These are phyloP conservation scores for Sterrhoptilus dennistouni DNA, from an alignment of 2,113 vertebrate genomes.

Conservation along the genomic window DNA sequence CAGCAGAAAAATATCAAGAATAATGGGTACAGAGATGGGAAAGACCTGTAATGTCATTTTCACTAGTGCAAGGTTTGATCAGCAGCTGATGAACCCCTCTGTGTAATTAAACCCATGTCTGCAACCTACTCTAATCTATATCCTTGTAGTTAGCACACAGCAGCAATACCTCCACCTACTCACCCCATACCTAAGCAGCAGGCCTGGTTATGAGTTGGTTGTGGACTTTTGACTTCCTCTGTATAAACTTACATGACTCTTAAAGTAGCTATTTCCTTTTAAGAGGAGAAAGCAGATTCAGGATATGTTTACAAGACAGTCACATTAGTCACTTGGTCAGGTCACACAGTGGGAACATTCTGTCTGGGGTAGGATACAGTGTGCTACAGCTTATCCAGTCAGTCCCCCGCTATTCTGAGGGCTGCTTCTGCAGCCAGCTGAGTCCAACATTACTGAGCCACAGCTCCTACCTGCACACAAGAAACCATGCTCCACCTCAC, in stretches of 20 bases:
- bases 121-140: background rate
- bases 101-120: background rate
- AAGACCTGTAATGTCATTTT: background rate
- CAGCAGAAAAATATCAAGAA: background rate
- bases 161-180: background rate
- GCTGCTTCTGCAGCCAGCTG: background rate
- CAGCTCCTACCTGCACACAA: rapidly evolving
- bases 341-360: background rate
- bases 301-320: background rate
- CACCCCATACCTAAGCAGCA: background rate
- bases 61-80: background rate
- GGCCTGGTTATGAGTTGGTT: background rate
- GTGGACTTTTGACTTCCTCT: background rate
- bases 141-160: background rate
- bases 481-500: background rate
- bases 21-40: background rate
- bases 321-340: background rate
- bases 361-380: background rate
- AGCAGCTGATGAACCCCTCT: background rate
- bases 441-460: background rate
- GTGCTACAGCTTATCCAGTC: background rate
- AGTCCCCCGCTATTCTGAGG: background rate
- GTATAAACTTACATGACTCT: background rate
- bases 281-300: background rate
- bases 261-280: background rate